Evolutionary conservation across 2,113 vertebrate species (phyloP), one percentile per base, ranked within the genome.

Genomic region (Mormoops blainvillei): DNA sequence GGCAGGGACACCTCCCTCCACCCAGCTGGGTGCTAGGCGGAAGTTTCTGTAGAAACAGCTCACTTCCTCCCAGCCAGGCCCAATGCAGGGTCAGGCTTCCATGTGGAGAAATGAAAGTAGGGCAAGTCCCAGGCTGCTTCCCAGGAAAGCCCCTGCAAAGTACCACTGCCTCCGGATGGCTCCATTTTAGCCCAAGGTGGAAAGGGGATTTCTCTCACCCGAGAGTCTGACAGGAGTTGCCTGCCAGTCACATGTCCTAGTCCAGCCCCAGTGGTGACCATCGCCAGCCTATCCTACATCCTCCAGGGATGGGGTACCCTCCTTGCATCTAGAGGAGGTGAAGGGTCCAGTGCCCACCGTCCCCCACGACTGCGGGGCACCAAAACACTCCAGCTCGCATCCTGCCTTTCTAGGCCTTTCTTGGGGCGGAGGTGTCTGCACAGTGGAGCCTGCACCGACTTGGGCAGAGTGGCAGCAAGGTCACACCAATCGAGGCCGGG

Each of bases 61-160:
- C 4, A 93, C 93, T 98, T 98, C 97, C 96, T 97, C 90, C 91
- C 71, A 38, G 20, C 19, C 3, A 0, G 24, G 20, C 28, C 41
- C 12, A 28, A 5, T 7, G 2, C 70, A 0, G 50, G 74, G 50
- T 5, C 70, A 26, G 20, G 61, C 8, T 96, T 77, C 87, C 80
- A 96, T 3, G 36, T 54, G 81, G 50, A 97, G 88, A 94, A 95
- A 73, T 80, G 52, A 65, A 94, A 94, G 63, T 68, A 52, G 88
- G 91, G 97, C 85, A 78, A 97, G 97, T 98, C 98, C 97, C 96
- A 36, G 90, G 97, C 94, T 31, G 65, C 97, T 97, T 98, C 98
- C 98, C 96, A 97, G 80, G 95, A 97, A 98, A 98, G 96, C 74
- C 95, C 98, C 98, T 0, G 0, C 77, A 13, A 87, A 97, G 97